Base-by-base conservation (phyloP, 2,113 vertebrate species). In the Aphelocoma coerulescens region DNA sequence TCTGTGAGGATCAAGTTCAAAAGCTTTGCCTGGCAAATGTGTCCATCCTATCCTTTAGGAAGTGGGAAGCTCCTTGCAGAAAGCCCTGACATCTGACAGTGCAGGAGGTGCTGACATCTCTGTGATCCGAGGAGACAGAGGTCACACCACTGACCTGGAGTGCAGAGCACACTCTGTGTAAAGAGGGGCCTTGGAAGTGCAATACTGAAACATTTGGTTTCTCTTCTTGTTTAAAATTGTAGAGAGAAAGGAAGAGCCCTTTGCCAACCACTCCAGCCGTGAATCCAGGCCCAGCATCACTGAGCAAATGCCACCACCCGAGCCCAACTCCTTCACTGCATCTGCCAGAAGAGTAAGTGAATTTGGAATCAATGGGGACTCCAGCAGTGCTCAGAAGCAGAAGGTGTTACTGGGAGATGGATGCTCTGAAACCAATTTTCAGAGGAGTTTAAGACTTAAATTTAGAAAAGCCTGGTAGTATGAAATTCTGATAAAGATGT, bases 301-400 rank as follows among this genome's bases (percentile, higher is more conserved):
- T 49, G 98, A 98, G 86, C 98, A 96, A 83, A 94, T 91, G 44
- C 93, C 97, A 82, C 28, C 96, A 75, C 91, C 97, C 1, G 87
- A 96, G 88, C 96, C 96, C 78, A 97, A 96, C 80, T 93, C 96
- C 85, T 96, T 97, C 97, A 96, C 97, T 85, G 94, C 96, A 73
- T 93, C 97, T 88, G 93, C 97, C 91, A 95, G 97, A 97, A 98
- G 97, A 93, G 98, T 98, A 96, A 98, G 98, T 97, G 90, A 65
- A 87, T 89, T 73, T 76, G 69, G 66, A 39, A 88, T 77, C 59
- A 13, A 1, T 52, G 74, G 78, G 80, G 71, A 84, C 72, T 79
- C 33, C 48, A 89, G 14, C 58, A 77, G 88, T 52, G 46, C 89
- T 93, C 11, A 21, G 32, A 35, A 91, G 82, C 78, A 48, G 74